Evolutionary conservation across 2,797 vertebrate genomes (phyloP), one percentile per base, ranked within the genome.

Genomic region (Prionace glauca): DNA sequence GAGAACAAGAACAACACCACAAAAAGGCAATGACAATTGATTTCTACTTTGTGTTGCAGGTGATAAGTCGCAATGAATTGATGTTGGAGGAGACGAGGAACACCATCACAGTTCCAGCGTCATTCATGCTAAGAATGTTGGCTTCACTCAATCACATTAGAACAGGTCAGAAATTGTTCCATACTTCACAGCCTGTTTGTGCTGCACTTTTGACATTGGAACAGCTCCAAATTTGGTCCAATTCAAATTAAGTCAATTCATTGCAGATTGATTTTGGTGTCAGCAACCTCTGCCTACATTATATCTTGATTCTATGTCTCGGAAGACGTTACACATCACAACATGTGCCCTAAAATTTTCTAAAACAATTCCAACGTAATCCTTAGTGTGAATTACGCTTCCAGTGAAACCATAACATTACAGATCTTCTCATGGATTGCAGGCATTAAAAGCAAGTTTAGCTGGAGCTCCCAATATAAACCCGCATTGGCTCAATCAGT

Each of bases 41-140:
- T 24, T 95, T 50, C 26, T 95, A 26, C 93, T 56, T 90, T 91
- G 60, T 18, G 8, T 95, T 50, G 0, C 96, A 99, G 99, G 99
- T 99, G 95, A 99, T 99, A 97, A 98, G 98, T 96, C 98, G 99
- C 69, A 99, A 99, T 94, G 99, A 99, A 96, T 97, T 99, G 96
- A 99, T 99, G 99, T 97, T 99, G 96, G 99, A 99, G 96, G 99
- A 99, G 97, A 99, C 99, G 0, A 98, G 99, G 97, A 99, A 99
- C 97, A 99, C 99, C 96, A 99, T 99, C 96, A 99, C 99, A 36
- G 99, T 99, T 96, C 99, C 99, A 50, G 99, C 99, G 95, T 99
- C 99, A 93, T 99, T 99, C 97, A 99, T 99, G 99, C 97, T 99
- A 96, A 97, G 99, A 96, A 99, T 99, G 99, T 97, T 99, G 97